Evolutionary conservation across 2,888 invertebrate species (phyloP), one percentile per base, ranked within the genome.

Genomic region (Ametastegia equiseti): DNA sequence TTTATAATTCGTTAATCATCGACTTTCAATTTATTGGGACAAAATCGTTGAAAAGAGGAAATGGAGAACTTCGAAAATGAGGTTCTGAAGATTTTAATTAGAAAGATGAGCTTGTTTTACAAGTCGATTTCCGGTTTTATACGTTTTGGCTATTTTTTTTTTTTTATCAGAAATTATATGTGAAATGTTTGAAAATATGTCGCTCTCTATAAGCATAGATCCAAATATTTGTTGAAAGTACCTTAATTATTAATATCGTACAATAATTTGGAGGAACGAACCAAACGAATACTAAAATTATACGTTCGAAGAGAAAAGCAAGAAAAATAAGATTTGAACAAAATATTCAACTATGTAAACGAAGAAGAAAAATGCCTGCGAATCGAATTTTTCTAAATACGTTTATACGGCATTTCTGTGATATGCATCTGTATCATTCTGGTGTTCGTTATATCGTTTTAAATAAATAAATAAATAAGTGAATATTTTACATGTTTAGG

Each of bases 401-500:
- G 36, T 36, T 15, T 5, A 33, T 36, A 39, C 81, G 82, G 81
- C 85, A 86, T 86, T 84, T 87, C 85, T 85, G 85, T 87, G 84
- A 87, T 87, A 85, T 39, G 83, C 84, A 84, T 84, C 83, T 83
- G 81, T 81, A 84, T 83, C 86, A 86, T 86, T 87, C 86, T 84
- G 85, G 85, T 86, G 84, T 83, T 60, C 60, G 60, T 60, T 60
- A 15, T 47, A 47, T 47, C 15, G 47, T 47, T 47, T 47, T 47
- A 47, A 13, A 47, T 4, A 47, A 13, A 47, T 47, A 15, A 47
- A 47, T n/a, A n/a, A n/a, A n/a, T n/a, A n/a, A n/a, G n/a, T n/a
- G n/a, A n/a, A 45, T 82, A 45, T 83, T 80, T 83, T 67, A 19
- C 30, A 79, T 36, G 77, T 57, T 82, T 83, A 84, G 71, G 45